Evolutionary conservation across 53 echinoderm and acorn worm genomes (phyloP).

Genomic region (Actinopyga echinites): DNA sequence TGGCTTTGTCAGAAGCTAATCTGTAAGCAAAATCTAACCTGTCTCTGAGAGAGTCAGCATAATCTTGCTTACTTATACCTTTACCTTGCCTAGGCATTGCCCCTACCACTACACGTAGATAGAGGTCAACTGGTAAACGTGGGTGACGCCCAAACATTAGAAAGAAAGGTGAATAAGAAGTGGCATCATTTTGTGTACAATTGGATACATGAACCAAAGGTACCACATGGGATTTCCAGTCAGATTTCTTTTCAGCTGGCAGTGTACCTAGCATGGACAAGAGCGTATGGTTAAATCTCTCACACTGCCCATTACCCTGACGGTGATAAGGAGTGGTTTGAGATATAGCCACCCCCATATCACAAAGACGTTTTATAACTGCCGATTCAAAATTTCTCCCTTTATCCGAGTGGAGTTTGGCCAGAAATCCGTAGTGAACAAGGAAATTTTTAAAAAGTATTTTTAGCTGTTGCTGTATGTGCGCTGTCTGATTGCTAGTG

Average conservation of each 20-base stretch:
- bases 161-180: conserved; percentile 56
- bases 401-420: conserved; percentile 61
- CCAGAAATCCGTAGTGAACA: conserved; percentile 68
- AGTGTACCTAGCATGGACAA: conserved; percentile 21
- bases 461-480: conserved; percentile 56
- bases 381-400: conserved; percentile 57
- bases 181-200: conserved; percentile 55
- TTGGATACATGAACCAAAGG: conserved; percentile 33
- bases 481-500: conserved; percentile 61
- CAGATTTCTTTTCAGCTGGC: conserved; percentile 18
- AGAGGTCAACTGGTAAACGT: conserved; percentile 47
- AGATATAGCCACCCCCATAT: conserved; percentile 38
- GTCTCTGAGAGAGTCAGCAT: conserved; percentile 2
- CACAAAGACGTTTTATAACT: too few relatives aligned
- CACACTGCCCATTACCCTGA: conserved; percentile 42
- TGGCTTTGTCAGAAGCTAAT: conserved; percentile 25
- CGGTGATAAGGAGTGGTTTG: conserved; percentile 32
- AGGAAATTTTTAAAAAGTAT: conserved; percentile 63
- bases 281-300: too few relatives aligned
- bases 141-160: too few relatives aligned
- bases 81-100: not conserved
- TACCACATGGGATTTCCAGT: too few relatives aligned
- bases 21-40: too few relatives aligned
- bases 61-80: not conserved
- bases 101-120: not conserved